Base-by-base conservation (phyloP, 1,140 invertebrate species). In the Orussus abietinus region DNA sequence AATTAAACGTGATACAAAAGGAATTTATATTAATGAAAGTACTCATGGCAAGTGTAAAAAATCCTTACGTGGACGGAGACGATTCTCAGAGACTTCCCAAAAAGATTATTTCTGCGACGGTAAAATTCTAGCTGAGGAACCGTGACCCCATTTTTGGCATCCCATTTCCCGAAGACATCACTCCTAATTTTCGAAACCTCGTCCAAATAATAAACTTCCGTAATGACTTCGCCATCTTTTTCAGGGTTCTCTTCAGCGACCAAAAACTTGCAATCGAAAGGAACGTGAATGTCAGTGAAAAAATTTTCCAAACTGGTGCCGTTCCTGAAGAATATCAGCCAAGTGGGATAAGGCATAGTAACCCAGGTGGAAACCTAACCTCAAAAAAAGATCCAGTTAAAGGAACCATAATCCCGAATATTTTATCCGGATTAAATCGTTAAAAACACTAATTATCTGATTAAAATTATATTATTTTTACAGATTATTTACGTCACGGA, bases 321-420 rank as follows among this genome's bases (percentile, higher is more conserved):
- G n/a, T 61, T 43, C 0, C 34, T 28, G 18, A 68, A 59, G 36
- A 71, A 69, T 7, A 66, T 38, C 30, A 71, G 7, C 68, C 68
- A 71, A 3, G 56, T 66, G n/a, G 65, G 65, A 47, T 71, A 69
- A 7, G 64, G 44, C 68, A 71, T 69, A 22, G 53, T 15, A 10
- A 72, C 66, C 68, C 65, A 69, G 1, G 49, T 12, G 1, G 54
- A 41, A 0, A 61, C 36, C 56, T 60, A 41, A 39, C 47, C 11
- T 20, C 45, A n/a, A n/a, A n/a, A n/a, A n/a, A n/a, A n/a, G n/a
- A n/a, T n/a, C n/a, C n/a, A n/a, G n/a, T n/a, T n/a, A n/a, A n/a
- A n/a, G n/a, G n/a, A n/a, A n/a, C n/a, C n/a, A n/a, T n/a, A n/a
- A n/a, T n/a, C n/a, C n/a, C n/a, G n/a, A n/a, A n/a, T n/a, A n/a